Evolutionary conservation across 37 sponge, comb jelly and placozoan genomes (phyloP), one percentile per base, ranked within the genome.

Genomic region (Beroe forskalii): DNA sequence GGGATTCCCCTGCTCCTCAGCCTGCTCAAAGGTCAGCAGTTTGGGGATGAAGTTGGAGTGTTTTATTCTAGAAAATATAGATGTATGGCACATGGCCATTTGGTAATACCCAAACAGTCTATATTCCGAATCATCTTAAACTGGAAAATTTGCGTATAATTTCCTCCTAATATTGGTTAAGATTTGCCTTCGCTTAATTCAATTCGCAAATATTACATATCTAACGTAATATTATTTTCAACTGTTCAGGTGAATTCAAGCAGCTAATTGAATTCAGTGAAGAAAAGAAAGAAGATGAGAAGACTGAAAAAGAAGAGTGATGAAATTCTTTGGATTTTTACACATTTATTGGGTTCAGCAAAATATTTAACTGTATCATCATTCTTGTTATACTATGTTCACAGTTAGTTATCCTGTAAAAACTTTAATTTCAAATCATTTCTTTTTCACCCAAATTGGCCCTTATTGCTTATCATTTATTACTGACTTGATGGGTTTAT

Each of bases 1-100:
- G 99, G 99, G 0, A 39, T 95, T 0, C 96, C 99, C 20, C 67
- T 94, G 55, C 60, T 94, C 12, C 42, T 94, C 40, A 94, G 96
- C 35, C 76, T 94, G 1, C 25, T 96, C 25, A 92, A 69, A 69
- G 99, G 99, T 41, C 14, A 63, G 66, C n/a, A n/a, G n/a, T n/a
- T n/a, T n/a, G n/a, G n/a, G n/a, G n/a, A n/a, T n/a, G 95, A 97
- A 63, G 25, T 97, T 0, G 8, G 76, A 0, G 90, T 83, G 37
- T 89, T 97, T 33, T 90, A n/a, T n/a, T n/a, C n/a, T n/a, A n/a
- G 60, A 55, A 55, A 17, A 55, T 55, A 55, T 55, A n/a, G n/a
- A n/a, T n/a, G n/a, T n/a, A n/a, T n/a, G n/a, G n/a, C n/a, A n/a
- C n/a, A n/a, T n/a, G n/a, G n/a, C n/a, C n/a, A n/a, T n/a, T n/a